Conservation (phyloP, 2,888 invertebrate species). For the Eubasilissa splendida region DNA sequence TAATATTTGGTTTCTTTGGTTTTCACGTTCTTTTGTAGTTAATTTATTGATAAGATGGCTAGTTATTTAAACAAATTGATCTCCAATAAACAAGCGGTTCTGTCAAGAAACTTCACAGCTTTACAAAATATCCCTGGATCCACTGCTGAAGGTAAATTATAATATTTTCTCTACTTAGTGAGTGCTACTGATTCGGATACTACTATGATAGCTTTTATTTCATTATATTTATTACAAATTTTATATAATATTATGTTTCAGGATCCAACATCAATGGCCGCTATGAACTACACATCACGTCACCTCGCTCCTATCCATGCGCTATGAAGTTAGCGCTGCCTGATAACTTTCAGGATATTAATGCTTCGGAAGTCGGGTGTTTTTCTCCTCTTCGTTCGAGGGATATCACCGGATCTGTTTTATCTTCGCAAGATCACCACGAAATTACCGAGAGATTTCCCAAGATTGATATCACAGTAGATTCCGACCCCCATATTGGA, state of each 20-base stretch:
- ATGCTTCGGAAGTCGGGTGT: constrained; percentile 75
- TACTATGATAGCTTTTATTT: background rate
- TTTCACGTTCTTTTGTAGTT: background rate
- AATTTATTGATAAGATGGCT: constrained; percentile 30
- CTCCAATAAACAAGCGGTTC: constrained; percentile 24
- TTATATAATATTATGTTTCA: constrained; percentile 31
- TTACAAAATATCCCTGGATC: constrained; percentile 10
- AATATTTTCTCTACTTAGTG: background rate
- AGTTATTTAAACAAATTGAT: constrained; percentile 43
- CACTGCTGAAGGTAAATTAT: constrained; percentile 12
- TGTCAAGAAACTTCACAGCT: constrained; percentile 24
- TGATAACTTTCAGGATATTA: constrained; percentile 76
- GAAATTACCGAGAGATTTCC: constrained; percentile 59
- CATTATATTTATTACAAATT: background rate
- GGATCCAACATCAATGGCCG: constrained; percentile 42
- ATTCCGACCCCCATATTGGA: constrained; percentile 74
- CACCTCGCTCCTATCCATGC: constrained; percentile 70
- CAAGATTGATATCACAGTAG: constrained; percentile 64
- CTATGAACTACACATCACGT: constrained; percentile 69
- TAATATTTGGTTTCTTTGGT: constrained; percentile 4
- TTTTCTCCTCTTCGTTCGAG: constrained; percentile 78
- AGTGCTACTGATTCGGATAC: background rate
- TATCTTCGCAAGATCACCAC: constrained; percentile 66
- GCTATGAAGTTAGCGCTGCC: constrained; percentile 74
- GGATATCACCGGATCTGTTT: constrained; percentile 77